phyloP scores from a whole-genome alignment of 1,140 invertebrate genomes.

The Plutomurus gul region DNA sequence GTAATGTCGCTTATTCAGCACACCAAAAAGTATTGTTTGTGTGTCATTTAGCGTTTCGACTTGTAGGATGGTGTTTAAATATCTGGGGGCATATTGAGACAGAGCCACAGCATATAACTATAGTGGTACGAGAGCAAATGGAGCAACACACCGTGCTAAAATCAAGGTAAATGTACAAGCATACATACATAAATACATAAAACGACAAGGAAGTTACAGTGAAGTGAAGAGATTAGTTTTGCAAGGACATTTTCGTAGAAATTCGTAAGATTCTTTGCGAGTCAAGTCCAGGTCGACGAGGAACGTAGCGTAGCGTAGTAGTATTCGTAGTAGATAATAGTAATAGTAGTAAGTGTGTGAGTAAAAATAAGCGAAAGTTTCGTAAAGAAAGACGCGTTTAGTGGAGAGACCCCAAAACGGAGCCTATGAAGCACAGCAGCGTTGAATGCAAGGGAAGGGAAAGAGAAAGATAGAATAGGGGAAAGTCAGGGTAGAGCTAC shows the following conservation, averaged over 20 bases:
- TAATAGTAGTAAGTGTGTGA: slow-evolving; percentile 26
- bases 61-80: no score
- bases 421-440: neutral
- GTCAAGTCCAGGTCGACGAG: neutral
- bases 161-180: no score
- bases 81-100: no score
- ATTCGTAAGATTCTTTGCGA: neutral
- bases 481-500: slow-evolving; percentile 24
- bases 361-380: slow-evolving; percentile 30
- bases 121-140: no score
- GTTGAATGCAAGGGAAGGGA: slow-evolving; percentile 11
- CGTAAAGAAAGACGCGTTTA: neutral
- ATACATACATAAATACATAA: no score
- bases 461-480: neutral
- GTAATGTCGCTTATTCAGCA: no score
- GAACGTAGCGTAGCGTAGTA: neutral
- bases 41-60: no score
- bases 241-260: neutral
- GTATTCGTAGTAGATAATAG: slow-evolving; percentile 19
- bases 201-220: no score
- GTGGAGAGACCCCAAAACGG: neutral
- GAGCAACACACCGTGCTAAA: no score
- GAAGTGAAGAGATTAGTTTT: neutral
- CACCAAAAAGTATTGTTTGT: no score
- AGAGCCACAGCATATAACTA: no score